Evolutionary conservation across 2,113 vertebrate species (phyloP).

Genomic region (Hydrolagus affinis): DNA sequence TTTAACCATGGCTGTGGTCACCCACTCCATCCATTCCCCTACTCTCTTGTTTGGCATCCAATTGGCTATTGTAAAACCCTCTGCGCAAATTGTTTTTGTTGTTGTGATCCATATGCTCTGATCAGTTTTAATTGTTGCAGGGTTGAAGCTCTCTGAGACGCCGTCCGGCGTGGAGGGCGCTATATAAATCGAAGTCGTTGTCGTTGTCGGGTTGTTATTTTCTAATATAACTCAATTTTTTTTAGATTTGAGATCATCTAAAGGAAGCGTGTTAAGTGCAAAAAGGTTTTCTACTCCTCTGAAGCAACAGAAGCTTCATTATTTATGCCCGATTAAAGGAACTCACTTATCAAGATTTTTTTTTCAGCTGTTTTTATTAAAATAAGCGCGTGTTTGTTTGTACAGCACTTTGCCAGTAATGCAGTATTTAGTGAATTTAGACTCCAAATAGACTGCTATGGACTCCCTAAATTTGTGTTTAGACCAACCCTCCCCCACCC

Average conservation of each 20-base stretch:
- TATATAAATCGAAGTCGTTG: too few species aligned
- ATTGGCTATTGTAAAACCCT: too few species aligned
- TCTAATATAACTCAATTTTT: neutral
- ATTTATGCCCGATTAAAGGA: neutral
- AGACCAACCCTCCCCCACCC: too few species aligned
- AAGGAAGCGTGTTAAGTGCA: neutral
- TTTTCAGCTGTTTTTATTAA: neutral
- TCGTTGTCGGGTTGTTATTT: too few species aligned
- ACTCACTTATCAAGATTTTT: neutral
- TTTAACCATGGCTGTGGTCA: too few species aligned
- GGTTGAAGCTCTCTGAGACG: too few species aligned
- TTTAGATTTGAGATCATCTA: neutral
- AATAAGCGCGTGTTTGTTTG: neutral
- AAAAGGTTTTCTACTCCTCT: conserved; percentile 4
- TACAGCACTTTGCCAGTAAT: neutral
- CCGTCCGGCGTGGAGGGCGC: too few species aligned
- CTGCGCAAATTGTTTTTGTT: too few species aligned
- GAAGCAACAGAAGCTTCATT: neutral
- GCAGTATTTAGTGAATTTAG: neutral
- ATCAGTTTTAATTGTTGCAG: too few species aligned
- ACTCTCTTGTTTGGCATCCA: too few species aligned
- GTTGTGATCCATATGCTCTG: too few species aligned
- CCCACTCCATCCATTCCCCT: too few species aligned
- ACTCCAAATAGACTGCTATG: neutral
- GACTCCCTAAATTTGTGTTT: conserved; percentile 26